Conservation (phyloP, 2,113 vertebrate genomes). For the Muntiacus reevesi region DNA sequence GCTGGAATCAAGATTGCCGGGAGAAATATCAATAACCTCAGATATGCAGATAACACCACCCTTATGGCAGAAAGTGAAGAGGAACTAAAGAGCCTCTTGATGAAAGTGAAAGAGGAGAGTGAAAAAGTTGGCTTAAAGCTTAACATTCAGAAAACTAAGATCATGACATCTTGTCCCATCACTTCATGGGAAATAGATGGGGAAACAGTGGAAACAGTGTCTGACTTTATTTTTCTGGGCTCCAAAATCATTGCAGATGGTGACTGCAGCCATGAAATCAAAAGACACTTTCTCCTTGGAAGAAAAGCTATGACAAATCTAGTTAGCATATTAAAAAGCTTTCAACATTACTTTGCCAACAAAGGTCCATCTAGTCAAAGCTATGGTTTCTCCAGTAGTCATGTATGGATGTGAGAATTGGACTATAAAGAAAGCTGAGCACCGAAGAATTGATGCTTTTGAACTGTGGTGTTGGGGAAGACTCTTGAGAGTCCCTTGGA, state of each 20-base stretch:
- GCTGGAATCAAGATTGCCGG: neutral
- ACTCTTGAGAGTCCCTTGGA: neutral
- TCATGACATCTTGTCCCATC: neutral
- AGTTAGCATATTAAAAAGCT: neutral
- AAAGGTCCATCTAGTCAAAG: neutral
- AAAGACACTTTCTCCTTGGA: neutral
- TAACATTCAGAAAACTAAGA: neutral
- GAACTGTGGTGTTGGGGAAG: neutral
- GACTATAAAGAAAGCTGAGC: neutral
- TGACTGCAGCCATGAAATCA: neutral
- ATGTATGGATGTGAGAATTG: neutral
- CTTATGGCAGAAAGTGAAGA: neutral
- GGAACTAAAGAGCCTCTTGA: neutral
- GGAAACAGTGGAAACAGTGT: neutral
- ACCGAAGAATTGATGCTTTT: neutral
- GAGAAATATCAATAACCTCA: neutral
- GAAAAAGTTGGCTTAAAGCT: neutral
- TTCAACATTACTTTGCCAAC: neutral
- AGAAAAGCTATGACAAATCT: neutral
- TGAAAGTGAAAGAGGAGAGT: neutral
- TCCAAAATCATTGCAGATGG: neutral
- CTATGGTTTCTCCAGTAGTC: neutral
- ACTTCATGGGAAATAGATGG: neutral
- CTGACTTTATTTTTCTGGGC: fast-evolving
- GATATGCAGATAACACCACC: neutral